These are phyloP conservation scores for Papilio protenor DNA, from an alignment of 2,888 invertebrate species.

Conservation along the genomic window DNA sequence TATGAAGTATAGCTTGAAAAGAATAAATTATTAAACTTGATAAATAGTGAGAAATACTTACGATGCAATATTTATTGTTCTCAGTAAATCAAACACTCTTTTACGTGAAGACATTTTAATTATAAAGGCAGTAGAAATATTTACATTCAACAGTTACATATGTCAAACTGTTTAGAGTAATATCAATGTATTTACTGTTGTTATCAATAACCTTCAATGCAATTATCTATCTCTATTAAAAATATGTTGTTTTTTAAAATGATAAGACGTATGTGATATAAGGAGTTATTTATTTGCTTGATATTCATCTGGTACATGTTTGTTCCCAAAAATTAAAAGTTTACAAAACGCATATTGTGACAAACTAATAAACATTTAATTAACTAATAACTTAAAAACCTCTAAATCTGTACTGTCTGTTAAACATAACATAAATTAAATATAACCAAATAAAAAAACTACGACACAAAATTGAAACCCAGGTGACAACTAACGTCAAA, in stretches of 20 bases:
- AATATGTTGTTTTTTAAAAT: constrained; percentile 13
- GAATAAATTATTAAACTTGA: background rate
- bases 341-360: background rate
- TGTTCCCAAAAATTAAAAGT: background rate
- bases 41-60: constrained; percentile 75
- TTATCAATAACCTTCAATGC: constrained; percentile 33
- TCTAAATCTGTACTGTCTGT: background rate
- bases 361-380: background rate
- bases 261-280: constrained; percentile 17
- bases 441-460: background rate
- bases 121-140: constrained; percentile 8
- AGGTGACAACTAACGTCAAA: background rate
- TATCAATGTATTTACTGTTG: constrained; percentile 14
- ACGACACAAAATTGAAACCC: background rate
- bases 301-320: background rate
- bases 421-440: background rate
- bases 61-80: constrained; percentile 87
- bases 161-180: constrained; percentile 2
- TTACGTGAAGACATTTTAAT: constrained; percentile 77
- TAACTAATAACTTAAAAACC: background rate
- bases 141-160: constrained; percentile 29
- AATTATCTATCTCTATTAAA: constrained; percentile 33
- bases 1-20: background rate
- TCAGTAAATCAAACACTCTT: constrained; percentile 86
- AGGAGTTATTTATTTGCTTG: background rate